phyloP scores from a whole-genome alignment of 2,113 vertebrate genomes.

The Tyto alba region DNA sequence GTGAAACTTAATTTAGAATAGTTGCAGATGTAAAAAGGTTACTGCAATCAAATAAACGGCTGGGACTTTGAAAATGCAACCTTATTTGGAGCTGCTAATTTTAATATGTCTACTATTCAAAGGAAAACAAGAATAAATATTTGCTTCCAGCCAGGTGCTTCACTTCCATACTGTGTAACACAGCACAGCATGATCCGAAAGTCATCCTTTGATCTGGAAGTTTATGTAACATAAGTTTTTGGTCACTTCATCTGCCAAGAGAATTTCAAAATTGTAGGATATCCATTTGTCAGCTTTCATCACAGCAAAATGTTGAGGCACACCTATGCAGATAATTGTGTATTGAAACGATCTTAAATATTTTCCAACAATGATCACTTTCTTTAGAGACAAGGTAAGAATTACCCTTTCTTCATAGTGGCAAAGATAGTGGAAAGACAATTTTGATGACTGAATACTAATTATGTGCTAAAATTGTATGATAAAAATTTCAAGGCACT shows the following conservation, averaged over 20 bases:
- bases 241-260: neutral
- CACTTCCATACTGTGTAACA: neutral
- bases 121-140: slow-evolving; percentile 7
- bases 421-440: neutral
- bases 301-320: neutral
- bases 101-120: neutral
- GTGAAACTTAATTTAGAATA: neutral
- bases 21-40: neutral
- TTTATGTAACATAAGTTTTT: neutral
- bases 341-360: neutral
- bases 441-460: neutral
- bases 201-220: slow-evolving; percentile 11
- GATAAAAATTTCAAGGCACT: neutral
- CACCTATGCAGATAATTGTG: neutral
- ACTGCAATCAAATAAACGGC: neutral
- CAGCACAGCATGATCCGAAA: neutral
- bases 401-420: neutral
- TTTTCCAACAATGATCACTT: neutral
- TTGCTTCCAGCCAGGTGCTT: neutral
- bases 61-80: neutral
- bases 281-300: neutral
- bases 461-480: neutral
- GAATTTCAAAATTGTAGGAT: neutral
- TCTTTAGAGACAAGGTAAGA: neutral
- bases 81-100: neutral